These are phyloP conservation scores for Ophion ventricosus DNA, from an alignment of 2,888 invertebrate species.

Conservation along the genomic window DNA sequence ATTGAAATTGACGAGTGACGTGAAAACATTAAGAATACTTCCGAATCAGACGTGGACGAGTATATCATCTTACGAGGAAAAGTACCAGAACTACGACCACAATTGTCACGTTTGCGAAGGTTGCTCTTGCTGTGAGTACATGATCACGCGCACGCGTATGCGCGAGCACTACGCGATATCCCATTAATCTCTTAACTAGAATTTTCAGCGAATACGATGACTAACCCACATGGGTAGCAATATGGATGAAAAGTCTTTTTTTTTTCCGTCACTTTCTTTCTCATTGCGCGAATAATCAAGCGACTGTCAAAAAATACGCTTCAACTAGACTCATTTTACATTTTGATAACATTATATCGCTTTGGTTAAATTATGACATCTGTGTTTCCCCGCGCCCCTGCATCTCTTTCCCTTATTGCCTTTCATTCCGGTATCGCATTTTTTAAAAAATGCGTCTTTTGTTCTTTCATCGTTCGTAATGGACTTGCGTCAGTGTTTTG, in stretches of 20 bases:
- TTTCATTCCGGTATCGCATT: not conserved
- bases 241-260: not conserved
- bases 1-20: constrained; percentile 56
- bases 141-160: constrained; percentile 30
- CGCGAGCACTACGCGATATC: constrained; percentile 1
- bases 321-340: not conserved
- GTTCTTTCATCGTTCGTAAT: not conserved
- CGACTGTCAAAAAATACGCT: constrained; percentile 6
- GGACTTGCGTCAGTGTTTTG: too few species aligned
- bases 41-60: constrained; percentile 61
- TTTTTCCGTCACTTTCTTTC: not conserved
- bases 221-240: not conserved
- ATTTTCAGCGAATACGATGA: not conserved
- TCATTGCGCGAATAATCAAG: constrained; percentile 6
- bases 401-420: not conserved
- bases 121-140: constrained; percentile 75
- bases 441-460: not conserved
- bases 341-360: not conserved
- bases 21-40: constrained; percentile 52
- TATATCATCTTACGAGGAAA: constrained; percentile 62
- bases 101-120: constrained; percentile 72
- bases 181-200: constrained; percentile 5
- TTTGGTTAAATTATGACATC: not conserved
- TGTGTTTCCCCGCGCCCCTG: not conserved
- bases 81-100: constrained; percentile 66